Conservation (phyloP, 37 sponge, comb jelly and placozoan species). For the Oopsacas minuta region DNA sequence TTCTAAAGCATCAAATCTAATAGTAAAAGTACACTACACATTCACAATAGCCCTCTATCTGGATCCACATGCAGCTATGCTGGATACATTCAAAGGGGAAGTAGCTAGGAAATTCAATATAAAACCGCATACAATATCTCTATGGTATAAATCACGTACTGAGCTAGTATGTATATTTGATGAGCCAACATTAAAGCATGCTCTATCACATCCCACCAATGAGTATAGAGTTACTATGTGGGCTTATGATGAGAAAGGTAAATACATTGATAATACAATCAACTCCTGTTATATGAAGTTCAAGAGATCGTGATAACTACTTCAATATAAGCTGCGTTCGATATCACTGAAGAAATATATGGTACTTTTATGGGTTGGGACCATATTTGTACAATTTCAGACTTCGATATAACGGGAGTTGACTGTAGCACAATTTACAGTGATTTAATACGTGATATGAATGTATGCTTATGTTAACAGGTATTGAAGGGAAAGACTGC, state of each 20-base stretch:
- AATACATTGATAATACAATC: no score
- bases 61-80: background rate
- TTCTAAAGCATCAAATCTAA: constrained; percentile 22
- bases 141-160: constrained; percentile 40
- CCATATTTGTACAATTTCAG: no score
- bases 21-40: constrained; percentile 78
- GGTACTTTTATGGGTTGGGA: no score
- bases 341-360: no score
- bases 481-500: constrained; percentile 24
- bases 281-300: background rate
- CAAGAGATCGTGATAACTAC: no score
- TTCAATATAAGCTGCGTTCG: no score
- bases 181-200: constrained; percentile 29
- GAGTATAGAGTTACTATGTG: constrained; percentile 55
- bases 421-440: no score
- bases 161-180: constrained; percentile 29
- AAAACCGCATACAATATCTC: constrained; percentile 28
- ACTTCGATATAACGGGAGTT: no score
- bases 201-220: constrained; percentile 23
- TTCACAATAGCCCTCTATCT: constrained; percentile 53
- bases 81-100: constrained; percentile 27
- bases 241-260: constrained; percentile 60
- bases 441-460: background rate
- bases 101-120: constrained; percentile 42
- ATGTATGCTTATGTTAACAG: background rate